phyloP scores from a whole-genome alignment of 2,113 vertebrate genomes.

The Mus spicilegus region DNA sequence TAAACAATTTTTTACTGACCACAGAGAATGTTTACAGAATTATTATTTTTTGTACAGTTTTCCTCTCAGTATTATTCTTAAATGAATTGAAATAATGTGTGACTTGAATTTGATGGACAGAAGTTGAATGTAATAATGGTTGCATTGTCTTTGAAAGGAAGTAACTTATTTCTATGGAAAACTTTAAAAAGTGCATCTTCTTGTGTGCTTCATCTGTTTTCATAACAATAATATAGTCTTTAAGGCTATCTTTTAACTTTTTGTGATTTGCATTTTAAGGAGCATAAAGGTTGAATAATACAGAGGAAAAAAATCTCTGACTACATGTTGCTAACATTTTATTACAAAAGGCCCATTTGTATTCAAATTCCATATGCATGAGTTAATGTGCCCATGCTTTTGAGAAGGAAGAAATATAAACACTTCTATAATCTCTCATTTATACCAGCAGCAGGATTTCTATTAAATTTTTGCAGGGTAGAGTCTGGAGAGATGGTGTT shows the following conservation, averaged over 20 bases:
- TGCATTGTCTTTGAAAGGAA: constrained; percentile 50
- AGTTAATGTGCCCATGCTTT: background rate
- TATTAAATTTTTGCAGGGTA: background rate
- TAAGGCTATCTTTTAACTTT: background rate
- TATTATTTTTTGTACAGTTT: background rate
- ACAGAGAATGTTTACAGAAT: background rate
- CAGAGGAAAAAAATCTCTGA: background rate
- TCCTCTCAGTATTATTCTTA: constrained; percentile 3
- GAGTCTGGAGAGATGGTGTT: too few species aligned
- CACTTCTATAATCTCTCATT: background rate
- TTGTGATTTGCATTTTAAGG: background rate
- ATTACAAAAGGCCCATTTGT: background rate
- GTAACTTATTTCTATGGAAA: background rate
- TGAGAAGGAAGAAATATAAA: background rate
- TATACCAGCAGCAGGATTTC: background rate
- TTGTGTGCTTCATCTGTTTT: background rate
- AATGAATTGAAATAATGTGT: constrained; percentile 39
- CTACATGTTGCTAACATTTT: background rate
- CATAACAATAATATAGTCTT: background rate
- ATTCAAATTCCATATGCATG: background rate
- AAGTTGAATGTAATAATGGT: constrained; percentile 1
- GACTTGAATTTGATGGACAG: constrained; percentile 20
- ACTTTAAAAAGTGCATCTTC: background rate
- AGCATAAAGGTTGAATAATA: background rate
- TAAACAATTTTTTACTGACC: background rate